These are phyloP conservation scores for Hippolais icterina DNA, from an alignment of 2,113 vertebrate genomes.

Conservation along the genomic window DNA sequence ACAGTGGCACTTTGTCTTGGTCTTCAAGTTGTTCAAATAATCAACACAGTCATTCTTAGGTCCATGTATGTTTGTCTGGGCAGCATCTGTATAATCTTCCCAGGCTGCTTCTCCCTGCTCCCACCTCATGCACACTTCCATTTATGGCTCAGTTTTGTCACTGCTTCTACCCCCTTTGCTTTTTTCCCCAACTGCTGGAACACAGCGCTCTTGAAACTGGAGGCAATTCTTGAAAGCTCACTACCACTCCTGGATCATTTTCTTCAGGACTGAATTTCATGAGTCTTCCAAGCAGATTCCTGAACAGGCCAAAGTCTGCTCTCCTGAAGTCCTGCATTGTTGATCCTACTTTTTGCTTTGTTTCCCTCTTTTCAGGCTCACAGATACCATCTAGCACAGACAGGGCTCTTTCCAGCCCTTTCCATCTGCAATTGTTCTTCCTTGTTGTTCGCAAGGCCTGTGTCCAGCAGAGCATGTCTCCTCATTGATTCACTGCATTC, in stretches of 20 bases:
- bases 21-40: not conserved
- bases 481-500: not conserved
- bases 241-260: not conserved
- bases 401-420: not conserved
- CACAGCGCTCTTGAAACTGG: not conserved
- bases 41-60: not conserved
- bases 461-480: not conserved
- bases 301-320: not conserved
- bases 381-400: not conserved
- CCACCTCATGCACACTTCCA: not conserved
- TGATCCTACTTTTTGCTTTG: not conserved
- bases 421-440: accelerated
- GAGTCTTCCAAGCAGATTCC: not conserved
- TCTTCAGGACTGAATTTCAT: not conserved
- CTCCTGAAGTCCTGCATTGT: not conserved
- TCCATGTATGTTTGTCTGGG: not conserved
- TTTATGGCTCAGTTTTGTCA: not conserved
- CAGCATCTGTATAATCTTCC: not conserved
- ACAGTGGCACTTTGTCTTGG: not conserved
- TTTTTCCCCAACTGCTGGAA: accelerated
- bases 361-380: not conserved
- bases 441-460: not conserved
- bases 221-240: not conserved
- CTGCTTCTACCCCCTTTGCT: not conserved
- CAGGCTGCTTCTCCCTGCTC: not conserved